phyloP scores from a whole-genome alignment of 2,888 invertebrate genomes.

The Nebria salina region DNA sequence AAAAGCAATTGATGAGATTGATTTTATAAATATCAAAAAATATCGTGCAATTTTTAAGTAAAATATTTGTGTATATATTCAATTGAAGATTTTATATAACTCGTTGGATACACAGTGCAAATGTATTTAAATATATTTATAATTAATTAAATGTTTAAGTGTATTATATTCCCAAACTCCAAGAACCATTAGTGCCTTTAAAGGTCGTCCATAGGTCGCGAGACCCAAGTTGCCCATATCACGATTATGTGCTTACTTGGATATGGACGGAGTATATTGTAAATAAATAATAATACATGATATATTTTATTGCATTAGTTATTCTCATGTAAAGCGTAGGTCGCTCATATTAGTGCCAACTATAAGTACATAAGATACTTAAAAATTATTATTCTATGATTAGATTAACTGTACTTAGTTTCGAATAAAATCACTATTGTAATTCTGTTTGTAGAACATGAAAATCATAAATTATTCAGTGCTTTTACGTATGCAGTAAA shows the following conservation, averaged over 20 bases:
- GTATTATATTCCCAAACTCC: conserved; percentile 35
- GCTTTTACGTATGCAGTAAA: conserved; percentile 15
- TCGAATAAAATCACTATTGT: conserved; percentile 34
- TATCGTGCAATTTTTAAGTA: conserved; percentile 37
- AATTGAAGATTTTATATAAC: conserved; percentile 39
- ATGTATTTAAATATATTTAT: conserved; percentile 46
- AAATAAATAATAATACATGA: conserved; percentile 39
- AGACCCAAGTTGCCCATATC: conserved; percentile 24
- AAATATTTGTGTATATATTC: conserved; percentile 40
- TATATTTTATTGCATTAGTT: conserved; percentile 39
- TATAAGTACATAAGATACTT: conserved; percentile 34
- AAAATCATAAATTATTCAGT: conserved; percentile 4
- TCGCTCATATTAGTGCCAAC: conserved; percentile 32
- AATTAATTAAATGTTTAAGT: conserved; percentile 43
- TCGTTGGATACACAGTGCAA: conserved; percentile 46
- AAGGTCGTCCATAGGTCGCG: conserved; percentile 2
- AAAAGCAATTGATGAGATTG: conserved; percentile 1
- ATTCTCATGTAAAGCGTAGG: not conserved
- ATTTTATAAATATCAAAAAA: conserved; percentile 1
- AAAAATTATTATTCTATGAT: conserved; percentile 30
- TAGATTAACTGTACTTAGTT: conserved; percentile 44
- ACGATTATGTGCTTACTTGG: not conserved
- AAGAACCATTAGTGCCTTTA: conserved; percentile 42
- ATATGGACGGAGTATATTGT: conserved; percentile 27
- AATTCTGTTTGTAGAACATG: not conserved